These are phyloP conservation scores for Oenanthe oenanthe DNA, from an alignment of 2,113 vertebrate genomes.

Conservation along the genomic window DNA sequence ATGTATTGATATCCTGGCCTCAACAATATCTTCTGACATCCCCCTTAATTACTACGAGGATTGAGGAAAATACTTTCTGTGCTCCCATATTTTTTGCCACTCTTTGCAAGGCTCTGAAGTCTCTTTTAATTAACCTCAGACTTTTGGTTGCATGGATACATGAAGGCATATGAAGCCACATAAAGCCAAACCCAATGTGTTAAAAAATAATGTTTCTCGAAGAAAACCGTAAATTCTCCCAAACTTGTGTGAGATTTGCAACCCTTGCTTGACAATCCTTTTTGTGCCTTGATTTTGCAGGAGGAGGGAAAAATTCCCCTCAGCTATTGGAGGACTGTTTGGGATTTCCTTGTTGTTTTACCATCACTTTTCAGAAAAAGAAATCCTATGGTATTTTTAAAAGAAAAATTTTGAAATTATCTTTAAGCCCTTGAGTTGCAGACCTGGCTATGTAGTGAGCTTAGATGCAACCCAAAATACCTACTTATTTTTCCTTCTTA, in stretches of 20 bases:
- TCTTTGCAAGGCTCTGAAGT: neutral
- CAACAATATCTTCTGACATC: fast-evolving
- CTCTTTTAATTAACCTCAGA: neutral
- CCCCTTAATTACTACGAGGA: neutral
- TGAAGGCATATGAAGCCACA: neutral
- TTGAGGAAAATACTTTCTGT: neutral
- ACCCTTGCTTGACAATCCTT: neutral
- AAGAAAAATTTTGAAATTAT: neutral
- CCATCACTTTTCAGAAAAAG: fast-evolving
- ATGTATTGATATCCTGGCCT: neutral
- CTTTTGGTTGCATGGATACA: neutral
- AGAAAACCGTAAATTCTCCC: neutral
- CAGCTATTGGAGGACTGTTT: neutral
- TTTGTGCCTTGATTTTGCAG: neutral
- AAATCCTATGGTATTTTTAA: neutral
- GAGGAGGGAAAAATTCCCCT: neutral
- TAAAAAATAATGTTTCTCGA: neutral
- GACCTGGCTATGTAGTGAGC: neutral
- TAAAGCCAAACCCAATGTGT: neutral
- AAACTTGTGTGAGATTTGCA: neutral
- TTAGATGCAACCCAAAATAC: neutral
- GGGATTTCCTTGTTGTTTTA: neutral
- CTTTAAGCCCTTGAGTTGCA: neutral
- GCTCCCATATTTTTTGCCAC: neutral
- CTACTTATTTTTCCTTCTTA: neutral